Evolutionary conservation across 1,140 invertebrate species (phyloP).

Genomic region (Diorhabda carinulata): DNA sequence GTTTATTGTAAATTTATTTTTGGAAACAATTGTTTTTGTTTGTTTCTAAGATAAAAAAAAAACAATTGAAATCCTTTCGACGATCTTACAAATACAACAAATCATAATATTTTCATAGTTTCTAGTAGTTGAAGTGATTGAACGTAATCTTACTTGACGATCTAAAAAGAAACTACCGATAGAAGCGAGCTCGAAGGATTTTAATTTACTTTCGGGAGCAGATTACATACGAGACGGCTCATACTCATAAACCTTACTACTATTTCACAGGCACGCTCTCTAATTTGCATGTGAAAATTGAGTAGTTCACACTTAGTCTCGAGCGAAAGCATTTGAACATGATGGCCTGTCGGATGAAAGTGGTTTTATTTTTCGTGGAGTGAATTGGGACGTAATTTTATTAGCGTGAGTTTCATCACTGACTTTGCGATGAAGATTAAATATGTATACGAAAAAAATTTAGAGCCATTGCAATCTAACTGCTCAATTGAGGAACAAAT

Average conservation of each 20-base stretch:
- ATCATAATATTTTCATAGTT: too few species aligned
- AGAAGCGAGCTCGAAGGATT: slow-evolving; percentile 3
- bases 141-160: too few species aligned
- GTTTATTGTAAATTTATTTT: too few species aligned
- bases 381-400: neutral
- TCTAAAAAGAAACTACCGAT: neutral
- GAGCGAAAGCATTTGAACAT: slow-evolving; percentile 1
- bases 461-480: too few species aligned
- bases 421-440: neutral
- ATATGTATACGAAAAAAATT: too few species aligned
- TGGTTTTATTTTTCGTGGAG: neutral
- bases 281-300: slow-evolving; percentile 14
- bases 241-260: slow-evolving; percentile 1
- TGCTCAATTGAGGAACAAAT: too few species aligned
- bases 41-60: too few species aligned
- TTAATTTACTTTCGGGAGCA: slow-evolving; percentile 4
- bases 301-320: slow-evolving; percentile 5
- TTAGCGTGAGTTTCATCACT: neutral
- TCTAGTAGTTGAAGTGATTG: too few species aligned
- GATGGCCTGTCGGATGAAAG: slow-evolving; percentile 1
- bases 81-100: too few species aligned
- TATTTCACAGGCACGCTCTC: slow-evolving; percentile 6
- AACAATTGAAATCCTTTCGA: too few species aligned
- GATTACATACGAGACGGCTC: slow-evolving; percentile 8
- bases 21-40: too few species aligned